Evolutionary conservation across 2,797 vertebrate genomes (phyloP).

Genomic region (Sylvia borin): DNA sequence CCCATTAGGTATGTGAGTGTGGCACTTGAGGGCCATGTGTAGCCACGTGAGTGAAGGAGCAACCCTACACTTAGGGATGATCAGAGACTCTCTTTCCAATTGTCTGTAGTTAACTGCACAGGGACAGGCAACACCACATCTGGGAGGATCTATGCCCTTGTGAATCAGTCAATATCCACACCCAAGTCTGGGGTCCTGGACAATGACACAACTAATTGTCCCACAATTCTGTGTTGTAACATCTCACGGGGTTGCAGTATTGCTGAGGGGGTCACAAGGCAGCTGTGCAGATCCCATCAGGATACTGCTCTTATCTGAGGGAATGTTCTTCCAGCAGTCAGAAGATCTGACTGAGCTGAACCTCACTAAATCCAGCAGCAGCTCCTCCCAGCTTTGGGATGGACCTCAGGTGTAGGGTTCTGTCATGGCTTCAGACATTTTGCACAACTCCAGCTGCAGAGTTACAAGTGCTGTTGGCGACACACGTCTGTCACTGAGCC

Average conservation of each 20-base stretch:
- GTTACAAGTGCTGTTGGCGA: neutral
- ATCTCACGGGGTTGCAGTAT: neutral
- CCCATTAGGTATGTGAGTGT: neutral
- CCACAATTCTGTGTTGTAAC: neutral
- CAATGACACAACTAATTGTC: neutral
- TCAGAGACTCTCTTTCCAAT: neutral
- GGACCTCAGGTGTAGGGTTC: neutral
- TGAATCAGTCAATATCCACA: conserved; percentile 26
- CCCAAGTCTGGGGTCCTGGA: neutral
- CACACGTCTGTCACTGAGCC: neutral
- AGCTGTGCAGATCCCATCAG: neutral
- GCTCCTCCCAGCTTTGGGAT: neutral
- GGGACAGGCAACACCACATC: neutral
- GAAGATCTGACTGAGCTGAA: neutral
- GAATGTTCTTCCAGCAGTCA: neutral
- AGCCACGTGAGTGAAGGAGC: neutral
- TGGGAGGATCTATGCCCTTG: neutral
- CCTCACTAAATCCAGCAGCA: neutral
- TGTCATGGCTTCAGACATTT: neutral
- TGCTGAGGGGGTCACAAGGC: neutral
- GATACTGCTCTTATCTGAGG: neutral
- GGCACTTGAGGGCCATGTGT: neutral
- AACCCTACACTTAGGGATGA: neutral
- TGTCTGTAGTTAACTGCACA: neutral
- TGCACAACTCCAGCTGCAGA: neutral